Evolutionary conservation across 2,797 vertebrate genomes (phyloP).

Genomic region (Lithobates sylvaticus): DNA sequence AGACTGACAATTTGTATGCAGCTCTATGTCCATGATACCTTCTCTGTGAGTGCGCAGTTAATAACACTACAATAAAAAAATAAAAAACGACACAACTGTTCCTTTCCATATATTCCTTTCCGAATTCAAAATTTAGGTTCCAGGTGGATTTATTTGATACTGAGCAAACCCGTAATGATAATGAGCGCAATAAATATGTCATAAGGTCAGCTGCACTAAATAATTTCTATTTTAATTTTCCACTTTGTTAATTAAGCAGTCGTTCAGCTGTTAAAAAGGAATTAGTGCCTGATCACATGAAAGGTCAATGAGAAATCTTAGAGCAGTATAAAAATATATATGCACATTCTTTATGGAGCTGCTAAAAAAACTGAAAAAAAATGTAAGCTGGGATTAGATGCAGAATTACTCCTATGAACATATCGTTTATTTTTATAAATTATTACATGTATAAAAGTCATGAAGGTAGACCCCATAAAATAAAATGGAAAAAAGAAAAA

Average conservation of each 20-base stretch:
- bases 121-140: background rate
- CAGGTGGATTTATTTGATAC: background rate
- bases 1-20: too few species aligned
- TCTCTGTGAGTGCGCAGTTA: too few species aligned
- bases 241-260: constrained; percentile 51
- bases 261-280: constrained; percentile 36
- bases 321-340: constrained; percentile 32
- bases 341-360: constrained; percentile 1
- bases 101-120: too few species aligned
- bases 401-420: background rate
- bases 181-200: constrained; percentile 19
- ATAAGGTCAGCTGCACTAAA: constrained; percentile 35
- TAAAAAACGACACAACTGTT: too few species aligned
- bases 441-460: background rate
- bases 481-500: too few species aligned
- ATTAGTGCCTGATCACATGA: constrained; percentile 31
- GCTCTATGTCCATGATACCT: too few species aligned
- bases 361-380: background rate
- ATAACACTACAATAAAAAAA: too few species aligned
- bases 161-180: background rate
- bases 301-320: constrained; percentile 42
- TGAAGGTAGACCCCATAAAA: background rate
- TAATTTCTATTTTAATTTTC: constrained; percentile 39
- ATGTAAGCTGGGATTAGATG: background rate
- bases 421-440: background rate